Evolutionary conservation across 2,113 vertebrate genomes (phyloP).

Genomic region (Tylochromis polylepis): DNA sequence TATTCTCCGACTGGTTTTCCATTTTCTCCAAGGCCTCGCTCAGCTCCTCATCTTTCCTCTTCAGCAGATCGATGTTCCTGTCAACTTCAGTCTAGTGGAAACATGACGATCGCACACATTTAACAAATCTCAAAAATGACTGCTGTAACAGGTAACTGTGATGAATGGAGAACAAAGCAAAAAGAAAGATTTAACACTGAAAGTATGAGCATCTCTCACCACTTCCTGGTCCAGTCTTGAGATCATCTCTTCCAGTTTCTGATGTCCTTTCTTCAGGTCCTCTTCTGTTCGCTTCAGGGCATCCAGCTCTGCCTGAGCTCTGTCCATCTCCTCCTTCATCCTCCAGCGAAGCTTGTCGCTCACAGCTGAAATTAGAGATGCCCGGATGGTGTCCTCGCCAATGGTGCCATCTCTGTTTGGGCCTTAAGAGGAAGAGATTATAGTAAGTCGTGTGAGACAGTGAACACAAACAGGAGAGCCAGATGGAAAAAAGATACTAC

Average conservation of each 20-base stretch:
- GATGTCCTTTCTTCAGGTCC: conserved; percentile 95
- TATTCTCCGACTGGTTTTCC: conserved; percentile 98
- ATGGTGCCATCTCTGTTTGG: conserved; percentile 92
- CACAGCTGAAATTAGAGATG: conserved; percentile 94
- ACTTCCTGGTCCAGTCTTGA: conserved; percentile 95
- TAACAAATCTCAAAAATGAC: background rate
- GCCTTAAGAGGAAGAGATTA: conserved; percentile 61
- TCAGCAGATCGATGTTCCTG: conserved; percentile 94
- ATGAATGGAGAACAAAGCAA: background rate
- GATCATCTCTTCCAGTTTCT: conserved; percentile 97
- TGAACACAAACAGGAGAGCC: background rate
- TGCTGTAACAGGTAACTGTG: background rate
- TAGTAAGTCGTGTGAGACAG: background rate
- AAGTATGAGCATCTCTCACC: conserved; percentile 72
- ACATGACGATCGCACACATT: background rate
- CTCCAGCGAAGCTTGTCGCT: conserved; percentile 97
- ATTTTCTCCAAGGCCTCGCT: conserved; percentile 96
- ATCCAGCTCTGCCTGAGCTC: conserved; percentile 94
- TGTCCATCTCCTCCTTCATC: conserved; percentile 99
- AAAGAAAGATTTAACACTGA: background rate
- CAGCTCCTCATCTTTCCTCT: conserved; percentile 96
- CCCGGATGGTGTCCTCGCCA: conserved; percentile 94
- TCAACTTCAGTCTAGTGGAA: conserved; percentile 87
- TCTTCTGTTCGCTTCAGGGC: conserved; percentile 95
- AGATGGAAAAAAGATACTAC: background rate